phyloP scores from a whole-genome alignment of 2,797 vertebrate species.

The Falco novaeseelandiae region DNA sequence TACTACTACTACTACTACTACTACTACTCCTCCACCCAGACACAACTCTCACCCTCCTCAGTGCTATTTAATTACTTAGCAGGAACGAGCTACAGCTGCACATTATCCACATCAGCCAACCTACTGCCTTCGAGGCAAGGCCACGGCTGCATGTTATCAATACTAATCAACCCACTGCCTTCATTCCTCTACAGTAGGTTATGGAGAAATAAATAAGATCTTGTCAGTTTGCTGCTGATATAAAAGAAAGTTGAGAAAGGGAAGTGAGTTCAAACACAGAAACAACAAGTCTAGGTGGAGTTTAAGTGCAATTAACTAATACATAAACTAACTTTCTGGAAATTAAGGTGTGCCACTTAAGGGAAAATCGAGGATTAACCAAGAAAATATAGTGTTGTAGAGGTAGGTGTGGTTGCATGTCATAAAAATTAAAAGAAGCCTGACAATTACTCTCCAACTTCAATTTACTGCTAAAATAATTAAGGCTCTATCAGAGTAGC shows the following conservation, averaged over 20 bases:
- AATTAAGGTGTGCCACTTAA: not conserved
- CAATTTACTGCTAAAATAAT: not conserved
- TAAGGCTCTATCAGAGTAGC: not conserved
- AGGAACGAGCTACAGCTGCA: too few relatives aligned
- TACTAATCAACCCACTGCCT: too few relatives aligned
- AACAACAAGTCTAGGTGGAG: not conserved
- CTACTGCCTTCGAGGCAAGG: too few relatives aligned
- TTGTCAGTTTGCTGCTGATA: not conserved
- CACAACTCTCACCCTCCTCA: too few relatives aligned
- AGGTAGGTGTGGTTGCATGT: accelerated
- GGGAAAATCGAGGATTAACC: not conserved
- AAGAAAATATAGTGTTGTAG: not conserved
- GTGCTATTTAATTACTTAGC: too few relatives aligned
- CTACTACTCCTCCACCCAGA: too few relatives aligned
- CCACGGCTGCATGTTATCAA: too few relatives aligned
- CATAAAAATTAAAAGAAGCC: not conserved
- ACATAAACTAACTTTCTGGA: not conserved
- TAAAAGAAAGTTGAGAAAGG: not conserved
- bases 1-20: too few relatives aligned
- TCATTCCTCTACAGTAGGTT: too few relatives aligned
- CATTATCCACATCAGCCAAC: too few relatives aligned
- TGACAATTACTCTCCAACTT: not conserved
- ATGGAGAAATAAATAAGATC: not conserved
- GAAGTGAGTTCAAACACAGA: not conserved
- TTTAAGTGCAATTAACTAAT: not conserved